Conservation (phyloP, 2,797 vertebrate genomes). For the Podarcis siculus region DNA sequence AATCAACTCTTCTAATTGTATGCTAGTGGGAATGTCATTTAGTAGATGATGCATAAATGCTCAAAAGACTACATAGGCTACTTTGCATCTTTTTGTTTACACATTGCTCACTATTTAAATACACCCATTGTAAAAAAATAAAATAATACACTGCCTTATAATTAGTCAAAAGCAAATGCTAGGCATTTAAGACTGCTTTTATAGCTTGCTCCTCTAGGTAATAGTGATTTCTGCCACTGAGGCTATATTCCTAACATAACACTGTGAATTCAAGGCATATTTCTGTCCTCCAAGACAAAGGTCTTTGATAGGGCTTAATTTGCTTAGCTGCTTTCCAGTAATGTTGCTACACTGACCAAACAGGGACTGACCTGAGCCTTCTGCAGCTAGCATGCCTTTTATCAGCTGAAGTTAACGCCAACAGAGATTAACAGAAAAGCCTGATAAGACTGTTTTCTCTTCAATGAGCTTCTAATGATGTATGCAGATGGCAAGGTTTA, state of each 20-base stretch:
- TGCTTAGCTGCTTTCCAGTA: slow-evolving; percentile 60
- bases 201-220: slow-evolving; percentile 48
- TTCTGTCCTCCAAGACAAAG: slow-evolving; percentile 60
- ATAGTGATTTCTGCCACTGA: slow-evolving; percentile 18
- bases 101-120: slow-evolving; percentile 70
- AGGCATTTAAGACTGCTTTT: slow-evolving; percentile 73
- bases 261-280: slow-evolving; percentile 43
- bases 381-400: slow-evolving; percentile 82
- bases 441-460: slow-evolving; percentile 90
- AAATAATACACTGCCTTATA: slow-evolving; percentile 58
- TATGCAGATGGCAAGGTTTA: slow-evolving; percentile 87
- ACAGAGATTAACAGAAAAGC: slow-evolving; percentile 88
- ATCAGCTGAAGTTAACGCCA: slow-evolving; percentile 89
- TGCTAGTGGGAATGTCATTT: slow-evolving; percentile 61
- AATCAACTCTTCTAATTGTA: slow-evolving; percentile 44
- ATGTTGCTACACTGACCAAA: slow-evolving; percentile 77
- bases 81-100: slow-evolving; percentile 71
- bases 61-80: slow-evolving; percentile 67
- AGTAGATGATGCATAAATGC: slow-evolving; percentile 56
- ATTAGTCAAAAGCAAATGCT: slow-evolving; percentile 66
- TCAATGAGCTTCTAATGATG: slow-evolving; percentile 88
- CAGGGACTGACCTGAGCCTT: slow-evolving; percentile 72
- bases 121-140: slow-evolving; percentile 74
- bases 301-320: slow-evolving; percentile 49
- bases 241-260: slow-evolving; percentile 38